Evolutionary conservation across 2,113 vertebrate species (phyloP), one percentile per base, ranked within the genome.

Genomic region (Embiotoca jacksoni): DNA sequence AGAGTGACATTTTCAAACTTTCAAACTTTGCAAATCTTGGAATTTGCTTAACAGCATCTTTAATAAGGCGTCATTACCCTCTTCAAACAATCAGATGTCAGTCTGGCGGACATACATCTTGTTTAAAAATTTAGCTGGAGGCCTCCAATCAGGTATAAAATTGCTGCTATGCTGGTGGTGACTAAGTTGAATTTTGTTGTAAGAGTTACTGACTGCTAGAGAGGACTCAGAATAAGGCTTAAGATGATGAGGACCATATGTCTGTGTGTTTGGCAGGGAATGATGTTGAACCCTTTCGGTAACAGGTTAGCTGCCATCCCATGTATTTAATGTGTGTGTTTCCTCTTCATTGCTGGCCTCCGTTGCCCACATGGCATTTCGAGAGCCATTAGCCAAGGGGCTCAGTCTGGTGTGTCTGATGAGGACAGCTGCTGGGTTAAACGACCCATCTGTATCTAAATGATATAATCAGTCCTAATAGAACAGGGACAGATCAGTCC

Each of bases 371-470:
- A 59, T 72, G 73, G 81, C 63, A 84, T 82, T 39, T 44, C 3
- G 60, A 66, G 83, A 80, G 77, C 76, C 87, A 93, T 92, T 89
- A 92, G 79, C 78, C 70, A 79, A 64, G 65, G 78, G 77, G 82
- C 81, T 88, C 78, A 85, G 84, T 82, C 87, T 91, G 80, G 64
- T 88, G 87, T 53, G 74, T 86, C 76, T 89, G 89, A 90, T 88
- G 89, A 88, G 82, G 84, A 91, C 91, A 92, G 89, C 87, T 93
- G 93, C 88, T 89, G 84, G 78, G 84, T 89, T 90, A 91, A 93
- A 90, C 55, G 63, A 78, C 88, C 87, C 90, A 90, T 89, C 89
- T 91, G 88, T 85, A 88, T 87, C 84, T 81, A 90, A 92, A 91
- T 88, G 85, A 90, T 76, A 76, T 83, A 84, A 93, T 93, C 91